Evolutionary conservation across 1,140 invertebrate species (phyloP), one percentile per base, ranked within the genome.

Genomic region (Sitophilus oryzae): DNA sequence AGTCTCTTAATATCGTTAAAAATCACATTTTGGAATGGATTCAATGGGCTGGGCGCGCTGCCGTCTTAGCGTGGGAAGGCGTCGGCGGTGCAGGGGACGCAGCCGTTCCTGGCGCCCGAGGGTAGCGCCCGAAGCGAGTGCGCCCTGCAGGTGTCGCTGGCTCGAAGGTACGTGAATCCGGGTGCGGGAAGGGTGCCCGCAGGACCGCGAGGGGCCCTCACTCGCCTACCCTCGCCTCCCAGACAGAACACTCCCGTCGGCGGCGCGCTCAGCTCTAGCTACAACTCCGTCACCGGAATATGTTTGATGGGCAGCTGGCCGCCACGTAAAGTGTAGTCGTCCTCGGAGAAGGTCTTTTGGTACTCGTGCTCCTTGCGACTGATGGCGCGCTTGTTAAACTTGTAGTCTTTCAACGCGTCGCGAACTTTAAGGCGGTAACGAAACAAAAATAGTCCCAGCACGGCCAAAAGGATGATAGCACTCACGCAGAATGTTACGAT

Each of bases 201-300:
- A 6, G 66, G 64, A 34, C 66, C 66, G 64, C 76, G 77, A 65
- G 74, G 74, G 71, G 73, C 73, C 63, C 67, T 71, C 67, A 74
- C 73, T 72, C 76, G 73, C 70, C 76, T 73, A 57, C 74, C 74
- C 66, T 76, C 77, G 66, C 74, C 76, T 56, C 79, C 79, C 73
- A 81, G 74, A 73, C 78, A 82, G 71, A 81, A 82, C 52, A 81
- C 80, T 65, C 76, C 76, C 74, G 82, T 83, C 78, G 83, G 83
- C 68, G 84, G 81, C 74, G 83, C 81, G 80, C 83, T 83, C 76
- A 87, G 83, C 79, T 89, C 86, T 89, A 89, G 88, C 88, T 91
- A 93, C 84, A 93, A 88, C 73, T 91, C 89, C 74, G 89, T 92
- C 58, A 91, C 88, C 36, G 89, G 89, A 64, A 91, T 89, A 3